phyloP scores from a whole-genome alignment of 2,113 vertebrate genomes.

The Pteropus alecto region DNA sequence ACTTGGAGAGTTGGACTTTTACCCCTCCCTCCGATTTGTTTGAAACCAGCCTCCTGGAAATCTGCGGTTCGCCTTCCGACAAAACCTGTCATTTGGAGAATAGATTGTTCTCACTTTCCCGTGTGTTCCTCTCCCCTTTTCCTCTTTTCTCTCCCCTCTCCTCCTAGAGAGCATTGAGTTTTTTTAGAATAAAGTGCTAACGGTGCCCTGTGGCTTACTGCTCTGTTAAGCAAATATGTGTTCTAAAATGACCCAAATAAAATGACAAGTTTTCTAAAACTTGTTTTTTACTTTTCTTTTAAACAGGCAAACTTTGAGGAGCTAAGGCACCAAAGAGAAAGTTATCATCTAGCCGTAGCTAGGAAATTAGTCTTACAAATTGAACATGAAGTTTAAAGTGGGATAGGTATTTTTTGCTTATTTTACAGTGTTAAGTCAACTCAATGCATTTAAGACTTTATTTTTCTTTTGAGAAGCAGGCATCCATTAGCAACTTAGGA shows the following conservation, averaged over 20 bases:
- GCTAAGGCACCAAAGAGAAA: not conserved
- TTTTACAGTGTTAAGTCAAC: constrained; percentile 5
- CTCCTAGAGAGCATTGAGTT: not conserved
- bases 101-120: not conserved
- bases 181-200: not conserved
- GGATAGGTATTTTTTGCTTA: not conserved
- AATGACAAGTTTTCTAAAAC: constrained; percentile 17
- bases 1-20: not conserved
- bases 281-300: not conserved
- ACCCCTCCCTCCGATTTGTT: not conserved
- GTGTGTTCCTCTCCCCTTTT: not conserved
- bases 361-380: not conserved
- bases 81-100: not conserved
- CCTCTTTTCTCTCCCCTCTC: not conserved
- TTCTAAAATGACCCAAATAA: constrained; percentile 46
- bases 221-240: constrained; percentile 18
- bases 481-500: not conserved
- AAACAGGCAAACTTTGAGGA: not conserved
- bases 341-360: not conserved
- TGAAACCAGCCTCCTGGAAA: not conserved
- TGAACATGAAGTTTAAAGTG: not conserved
- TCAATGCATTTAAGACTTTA: constrained; percentile 4
- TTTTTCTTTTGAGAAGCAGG: constrained; percentile 7
- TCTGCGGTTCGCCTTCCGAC: not conserved
- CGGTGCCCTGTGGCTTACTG: not conserved